phyloP scores from a whole-genome alignment of 2,888 invertebrate species.

The Caenorhabditis sp. region DNA sequence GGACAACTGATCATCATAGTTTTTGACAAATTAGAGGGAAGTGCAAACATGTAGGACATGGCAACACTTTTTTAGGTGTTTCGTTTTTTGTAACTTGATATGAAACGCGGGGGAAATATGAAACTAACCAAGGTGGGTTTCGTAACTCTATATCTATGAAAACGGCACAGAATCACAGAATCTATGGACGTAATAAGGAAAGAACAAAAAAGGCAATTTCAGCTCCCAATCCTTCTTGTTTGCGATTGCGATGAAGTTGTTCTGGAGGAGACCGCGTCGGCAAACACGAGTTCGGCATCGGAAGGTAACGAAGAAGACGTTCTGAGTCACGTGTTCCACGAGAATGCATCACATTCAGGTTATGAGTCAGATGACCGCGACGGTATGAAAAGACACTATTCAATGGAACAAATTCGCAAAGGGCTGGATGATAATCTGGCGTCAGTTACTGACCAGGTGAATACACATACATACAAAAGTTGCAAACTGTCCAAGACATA shows the following conservation, averaged over 20 bases:
- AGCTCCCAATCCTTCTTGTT: constrained; percentile 60
- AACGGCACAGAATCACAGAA: too few relatives aligned
- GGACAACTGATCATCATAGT: constrained; percentile 36
- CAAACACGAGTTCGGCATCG: constrained; percentile 47
- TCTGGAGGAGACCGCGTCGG: constrained; percentile 55
- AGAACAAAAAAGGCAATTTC: neutral
- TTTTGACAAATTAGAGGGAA: neutral
- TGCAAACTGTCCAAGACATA: too few relatives aligned
- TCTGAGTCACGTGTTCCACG: neutral
- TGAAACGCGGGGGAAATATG: constrained; percentile 20
- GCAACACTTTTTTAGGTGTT: constrained; percentile 25
- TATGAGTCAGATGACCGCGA: constrained; percentile 64
- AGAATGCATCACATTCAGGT: constrained; percentile 22
- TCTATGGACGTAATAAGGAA: neutral
- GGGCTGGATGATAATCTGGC: constrained; percentile 53
- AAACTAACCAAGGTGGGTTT: constrained; percentile 4
- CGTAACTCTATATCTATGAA: constrained; percentile 13
- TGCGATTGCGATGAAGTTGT: constrained; percentile 61
- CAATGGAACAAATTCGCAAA: constrained; percentile 65
- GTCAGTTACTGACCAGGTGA: constrained; percentile 39
- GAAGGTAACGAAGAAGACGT: constrained; percentile 31
- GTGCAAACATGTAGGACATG: constrained; percentile 16
- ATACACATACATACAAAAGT: neutral
- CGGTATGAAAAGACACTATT: constrained; percentile 59
- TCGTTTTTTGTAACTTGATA: constrained; percentile 29